Percentiles rank a stretch among this genome's conserved stretches.
These are phyloP conservation scores for Osmerus mordax DNA, from an alignment of 2,113 vertebrate genomes.

Conservation along the genomic window DNA sequence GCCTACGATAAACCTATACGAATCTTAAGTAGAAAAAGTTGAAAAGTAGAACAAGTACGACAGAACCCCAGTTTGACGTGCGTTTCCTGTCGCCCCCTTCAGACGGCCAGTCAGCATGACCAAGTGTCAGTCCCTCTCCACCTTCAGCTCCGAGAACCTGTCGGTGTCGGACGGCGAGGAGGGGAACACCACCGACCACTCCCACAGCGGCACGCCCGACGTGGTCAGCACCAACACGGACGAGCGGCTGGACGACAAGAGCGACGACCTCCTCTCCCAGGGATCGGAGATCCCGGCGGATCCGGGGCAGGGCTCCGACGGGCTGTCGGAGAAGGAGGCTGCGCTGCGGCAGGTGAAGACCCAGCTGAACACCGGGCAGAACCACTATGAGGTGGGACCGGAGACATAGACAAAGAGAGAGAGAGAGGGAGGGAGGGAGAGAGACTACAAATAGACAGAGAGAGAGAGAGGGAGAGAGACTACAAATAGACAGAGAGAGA, in stretches of 20 bases:
- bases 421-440: too few relatives aligned
- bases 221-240: constrained; percentile 90
- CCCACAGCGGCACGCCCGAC: constrained; percentile 87
- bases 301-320: constrained; percentile 67
- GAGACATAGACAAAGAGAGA: not conserved
- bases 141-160: constrained; percentile 90
- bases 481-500: not conserved
- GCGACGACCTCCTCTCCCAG: constrained; percentile 86
- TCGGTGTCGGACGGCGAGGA: constrained; percentile 86
- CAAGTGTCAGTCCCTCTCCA: constrained; percentile 87
- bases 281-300: constrained; percentile 85
- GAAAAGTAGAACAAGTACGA: not conserved
- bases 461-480: too few relatives aligned
- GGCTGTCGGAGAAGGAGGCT: constrained; percentile 78
- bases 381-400: constrained; percentile 70
- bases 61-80: not conserved
- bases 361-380: constrained; percentile 76
- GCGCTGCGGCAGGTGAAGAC: constrained; percentile 75
- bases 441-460: too few relatives aligned
- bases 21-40: not conserved
- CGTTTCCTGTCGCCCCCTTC: constrained; percentile 22
- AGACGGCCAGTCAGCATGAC: constrained; percentile 80
- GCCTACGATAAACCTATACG: too few relatives aligned
- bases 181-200: constrained; percentile 88
- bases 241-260: constrained; percentile 83